Base-by-base conservation (phyloP, 2,888 invertebrate species). In the Lasioglossum vierecki region DNA sequence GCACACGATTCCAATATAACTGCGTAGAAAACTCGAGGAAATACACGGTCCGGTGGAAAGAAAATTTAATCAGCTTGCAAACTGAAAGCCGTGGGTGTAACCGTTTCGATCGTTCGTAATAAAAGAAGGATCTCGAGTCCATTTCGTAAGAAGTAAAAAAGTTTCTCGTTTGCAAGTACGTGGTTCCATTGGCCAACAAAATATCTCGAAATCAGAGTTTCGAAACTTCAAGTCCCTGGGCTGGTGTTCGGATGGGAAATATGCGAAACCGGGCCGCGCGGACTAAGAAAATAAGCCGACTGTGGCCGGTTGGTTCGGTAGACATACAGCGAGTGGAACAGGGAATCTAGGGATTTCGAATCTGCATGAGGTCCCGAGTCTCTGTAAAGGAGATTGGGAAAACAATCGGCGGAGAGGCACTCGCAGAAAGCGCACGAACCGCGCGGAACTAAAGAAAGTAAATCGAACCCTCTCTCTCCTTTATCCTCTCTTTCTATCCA, bases 391-490 rank as follows among this genome's bases (percentile, higher is more conserved):
- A 87, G 88, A 92, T 92, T 90, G 89, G 82, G 86, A 87, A 89
- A 92, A 92, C 90, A 92, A 92, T 92, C 85, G 89, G 86, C 88
- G 83, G 68, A 80, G 84, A 79, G 80, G 72, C 57, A 39, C 68
- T 76, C 83, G 81, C 57, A 73, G 73, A 46, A 39, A 75, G 60
- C 68, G 84, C 79, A 63, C 57, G 49, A 84, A 79, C 76, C 68
- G 49, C 84, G 78, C 9, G 44, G 63, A 74, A 49, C 41, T 46
- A 35, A 41, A 73, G 26, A 63, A 70, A 77, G 75, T 68, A 85
- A 81, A 83, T 80, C 83, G 77, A 57, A 72, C 57, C 63, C n/a
- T n/a, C 22, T 41, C 22, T 18, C 8, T 6, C 5, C 15, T n/a
- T 18, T 4, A 8, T 5, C 8, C 30, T 60, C n/a, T 26, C 4